These are phyloP conservation scores for Penaeus indicus DNA, from an alignment of 1,140 invertebrate genomes.

Conservation along the genomic window DNA sequence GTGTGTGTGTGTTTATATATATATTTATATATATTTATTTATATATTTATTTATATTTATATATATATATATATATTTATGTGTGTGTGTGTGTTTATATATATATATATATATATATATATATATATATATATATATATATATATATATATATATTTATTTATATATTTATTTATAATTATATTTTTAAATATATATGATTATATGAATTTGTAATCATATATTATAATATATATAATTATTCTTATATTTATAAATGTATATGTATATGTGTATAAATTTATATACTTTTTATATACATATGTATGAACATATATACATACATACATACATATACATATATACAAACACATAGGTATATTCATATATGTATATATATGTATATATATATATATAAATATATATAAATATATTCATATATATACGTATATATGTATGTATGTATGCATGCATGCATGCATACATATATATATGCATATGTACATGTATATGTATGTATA, in stretches of 20 bases:
- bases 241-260: neutral
- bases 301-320: neutral
- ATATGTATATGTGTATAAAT: conserved; percentile 11
- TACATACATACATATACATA: neutral
- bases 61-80: too few relatives aligned
- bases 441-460: neutral
- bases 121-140: too few relatives aligned
- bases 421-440: neutral
- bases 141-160: too few relatives aligned
- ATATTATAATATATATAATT: neutral
- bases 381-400: neutral
- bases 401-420: neutral
- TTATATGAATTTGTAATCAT: neutral
- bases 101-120: too few relatives aligned
- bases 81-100: too few relatives aligned
- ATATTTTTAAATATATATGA: neutral
- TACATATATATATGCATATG: neutral
- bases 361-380: neutral
- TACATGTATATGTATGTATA: conserved; percentile 22
- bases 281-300: conserved; percentile 6
- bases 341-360: too few relatives aligned
- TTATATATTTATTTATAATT: neutral
- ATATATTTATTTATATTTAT: too few relatives aligned
- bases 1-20: too few relatives aligned
- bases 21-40: too few relatives aligned